Percentiles rank a stretch among this genome's conserved stretches.
phyloP scores from a whole-genome alignment of 64 coral and sea anemone genomes.

The Pachyseris speciosa region DNA sequence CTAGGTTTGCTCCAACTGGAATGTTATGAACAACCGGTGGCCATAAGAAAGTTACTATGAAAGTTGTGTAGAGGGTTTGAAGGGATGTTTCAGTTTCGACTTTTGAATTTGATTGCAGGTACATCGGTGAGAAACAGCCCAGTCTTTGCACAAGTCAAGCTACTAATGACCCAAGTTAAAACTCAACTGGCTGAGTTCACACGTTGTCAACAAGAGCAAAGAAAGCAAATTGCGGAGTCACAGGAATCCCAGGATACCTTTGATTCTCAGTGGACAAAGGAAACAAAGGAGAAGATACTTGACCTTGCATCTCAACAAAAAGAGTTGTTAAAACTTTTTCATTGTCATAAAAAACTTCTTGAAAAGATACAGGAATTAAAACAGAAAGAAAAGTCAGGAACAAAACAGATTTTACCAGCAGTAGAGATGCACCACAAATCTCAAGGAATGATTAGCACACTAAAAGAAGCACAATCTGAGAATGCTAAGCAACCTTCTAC shows the following conservation, averaged over 20 bases:
- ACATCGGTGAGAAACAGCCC: not conserved
- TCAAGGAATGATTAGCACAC: not conserved
- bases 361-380: slow-evolving; percentile 26
- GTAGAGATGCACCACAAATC: slow-evolving; percentile 4
- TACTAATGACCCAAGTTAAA: slow-evolving; percentile 14
- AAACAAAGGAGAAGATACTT: not conserved
- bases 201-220: not conserved
- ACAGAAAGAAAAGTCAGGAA: not conserved
- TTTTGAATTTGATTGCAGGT: not conserved
- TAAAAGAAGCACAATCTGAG: not conserved
- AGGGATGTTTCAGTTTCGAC: too few species aligned
- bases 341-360: slow-evolving; percentile 27
- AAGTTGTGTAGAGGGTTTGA: too few species aligned
- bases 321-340: not conserved
- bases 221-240: not conserved
- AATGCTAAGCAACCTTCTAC: not conserved
- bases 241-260: not conserved
- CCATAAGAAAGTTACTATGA: too few species aligned
- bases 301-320: slow-evolving; percentile 34
- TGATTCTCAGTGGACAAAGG: not conserved
- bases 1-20: too few species aligned
- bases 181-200: slow-evolving; percentile 30
- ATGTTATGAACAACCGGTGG: too few species aligned
- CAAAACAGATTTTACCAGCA: not conserved
- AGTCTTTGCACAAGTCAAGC: slow-evolving; percentile 5